phyloP scores from a whole-genome alignment of 2,797 vertebrate species.

The Thalassophryne amazonica region DNA sequence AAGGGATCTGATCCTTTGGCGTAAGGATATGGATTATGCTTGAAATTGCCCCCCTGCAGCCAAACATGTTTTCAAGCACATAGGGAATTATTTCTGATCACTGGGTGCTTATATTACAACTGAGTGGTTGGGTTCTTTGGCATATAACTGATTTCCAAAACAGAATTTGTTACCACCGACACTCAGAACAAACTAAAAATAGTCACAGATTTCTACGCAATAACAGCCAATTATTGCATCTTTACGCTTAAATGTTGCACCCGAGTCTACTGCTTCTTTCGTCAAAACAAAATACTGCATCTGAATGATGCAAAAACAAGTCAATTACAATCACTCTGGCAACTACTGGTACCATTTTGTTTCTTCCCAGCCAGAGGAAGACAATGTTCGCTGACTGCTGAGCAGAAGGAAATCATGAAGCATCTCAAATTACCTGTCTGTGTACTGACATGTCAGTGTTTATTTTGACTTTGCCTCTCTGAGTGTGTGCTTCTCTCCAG shows the following conservation, averaged over 20 bases:
- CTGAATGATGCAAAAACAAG: slow-evolving; percentile 53
- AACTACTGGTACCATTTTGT: slow-evolving; percentile 7
- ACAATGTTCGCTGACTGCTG: slow-evolving; percentile 14
- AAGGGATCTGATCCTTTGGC: too few relatives aligned
- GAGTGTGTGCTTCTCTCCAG: slow-evolving; percentile 40
- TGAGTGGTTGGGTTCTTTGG: neutral
- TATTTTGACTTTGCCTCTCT: slow-evolving; percentile 23
- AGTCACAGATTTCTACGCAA: slow-evolving; percentile 36
- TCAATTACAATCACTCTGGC: slow-evolving; percentile 24
- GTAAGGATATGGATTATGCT: too few relatives aligned
- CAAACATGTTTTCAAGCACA: slow-evolving; percentile 7
- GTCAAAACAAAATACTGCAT: slow-evolving; percentile 42
- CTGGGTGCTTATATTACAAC: slow-evolving; percentile 11
- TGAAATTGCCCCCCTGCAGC: slow-evolving; percentile 7
- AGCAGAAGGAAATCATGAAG: slow-evolving; percentile 26
- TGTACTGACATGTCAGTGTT: slow-evolving; percentile 18
- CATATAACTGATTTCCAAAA: neutral
- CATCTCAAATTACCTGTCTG: slow-evolving; percentile 16
- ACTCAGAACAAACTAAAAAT: slow-evolving; percentile 29
- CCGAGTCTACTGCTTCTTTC: neutral
- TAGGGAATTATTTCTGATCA: slow-evolving; percentile 35
- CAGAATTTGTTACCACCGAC: slow-evolving; percentile 8
- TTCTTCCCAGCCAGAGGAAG: slow-evolving; percentile 12
- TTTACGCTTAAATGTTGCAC: slow-evolving; percentile 27
- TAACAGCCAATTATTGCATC: slow-evolving; percentile 40